These are phyloP conservation scores for Philypnodon macrostomus DNA, from an alignment of 2,797 vertebrate genomes.

Conservation along the genomic window DNA sequence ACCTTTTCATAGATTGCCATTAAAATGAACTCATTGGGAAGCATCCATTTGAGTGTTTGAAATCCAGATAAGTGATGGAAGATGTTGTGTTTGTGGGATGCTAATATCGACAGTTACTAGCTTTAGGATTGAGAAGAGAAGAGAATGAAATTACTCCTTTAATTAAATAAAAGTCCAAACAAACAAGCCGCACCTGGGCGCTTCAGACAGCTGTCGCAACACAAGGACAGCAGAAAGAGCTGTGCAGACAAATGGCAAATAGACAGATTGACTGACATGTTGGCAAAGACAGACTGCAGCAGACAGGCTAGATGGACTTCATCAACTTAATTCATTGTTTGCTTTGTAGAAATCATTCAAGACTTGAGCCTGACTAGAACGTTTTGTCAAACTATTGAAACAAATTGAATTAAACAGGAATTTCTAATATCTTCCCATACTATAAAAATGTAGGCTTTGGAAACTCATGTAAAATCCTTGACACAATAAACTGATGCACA, in stretches of 20 bases:
- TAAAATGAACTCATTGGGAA: no score
- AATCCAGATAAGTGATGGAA: no score
- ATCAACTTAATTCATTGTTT: slow-evolving; percentile 7
- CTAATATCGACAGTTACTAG: slow-evolving; percentile 49
- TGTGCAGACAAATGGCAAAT: slow-evolving; percentile 44
- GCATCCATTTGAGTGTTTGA: no score
- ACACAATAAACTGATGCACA: no score
- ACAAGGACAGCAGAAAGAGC: slow-evolving; percentile 30
- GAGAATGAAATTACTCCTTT: slow-evolving; percentile 24
- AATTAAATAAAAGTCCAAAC: slow-evolving; percentile 47
- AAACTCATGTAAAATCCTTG: no score
- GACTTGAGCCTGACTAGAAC: slow-evolving; percentile 9
- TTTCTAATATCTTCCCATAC: no score
- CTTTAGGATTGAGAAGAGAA: slow-evolving; percentile 19
- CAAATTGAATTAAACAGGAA: no score
- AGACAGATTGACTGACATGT: slow-evolving; percentile 46
- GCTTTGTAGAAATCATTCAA: no score
- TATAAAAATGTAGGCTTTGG: no score
- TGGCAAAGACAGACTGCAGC: slow-evolving; percentile 18
- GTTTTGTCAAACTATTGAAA: no score
- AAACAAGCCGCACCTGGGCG: slow-evolving; percentile 68
- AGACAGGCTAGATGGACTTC: slow-evolving; percentile 16
- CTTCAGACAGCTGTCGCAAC: slow-evolving; percentile 65
- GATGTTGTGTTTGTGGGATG: no score
- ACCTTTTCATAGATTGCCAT: no score